Base-by-base conservation (phyloP, 2,888 invertebrate species). In the Sarcophaga caerulescens region DNA sequence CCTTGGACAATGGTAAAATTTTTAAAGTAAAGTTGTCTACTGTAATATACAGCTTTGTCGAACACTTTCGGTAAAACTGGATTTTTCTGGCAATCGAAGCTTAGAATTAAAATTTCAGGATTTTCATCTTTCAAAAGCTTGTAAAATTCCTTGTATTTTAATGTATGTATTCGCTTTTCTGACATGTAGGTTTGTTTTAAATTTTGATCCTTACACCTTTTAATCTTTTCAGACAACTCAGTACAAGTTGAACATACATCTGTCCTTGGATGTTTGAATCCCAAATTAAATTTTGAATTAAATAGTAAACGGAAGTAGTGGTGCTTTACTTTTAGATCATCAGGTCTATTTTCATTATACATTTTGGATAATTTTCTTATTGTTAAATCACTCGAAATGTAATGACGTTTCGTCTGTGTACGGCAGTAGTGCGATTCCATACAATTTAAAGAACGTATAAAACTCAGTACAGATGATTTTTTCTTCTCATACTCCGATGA, bases 111-210 rank as follows among this genome's bases (percentile, higher is more conserved):
- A 52, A 69, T n/a, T 52, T 69, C 52, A 69, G 69, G 47, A 69
- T 10, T 69, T 52, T 69, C 69, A 21, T 69, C 68, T 47, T 69
- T 69, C 14, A 47, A 47, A 47, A 69, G 21, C 21, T 57, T 57
- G 35, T 57, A 70, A 70, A 57, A 70, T n/a, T 35, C 57, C 25
- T 70, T 70, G n/a, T 70, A 70, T 25, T 57, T 70, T 35, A 57
- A 35, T 25, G 70, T 57, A 70, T 57, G 70, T 70, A 70, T 70
- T 70, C 70, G 57, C 57, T 70, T 70, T 57, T 70, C 17, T 70
- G 52, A 17, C 25, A 57, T 70, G 25, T 4, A 25, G 25, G 3
- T 25, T 25, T 25, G 25, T 25, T 25, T 25, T 25, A 25, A 25
- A 25, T 25, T 25, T 4, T 25, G 25, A 25, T 25, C 25, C 25